phyloP scores from a whole-genome alignment of 2,113 vertebrate genomes.

The Varanus salvator region DNA sequence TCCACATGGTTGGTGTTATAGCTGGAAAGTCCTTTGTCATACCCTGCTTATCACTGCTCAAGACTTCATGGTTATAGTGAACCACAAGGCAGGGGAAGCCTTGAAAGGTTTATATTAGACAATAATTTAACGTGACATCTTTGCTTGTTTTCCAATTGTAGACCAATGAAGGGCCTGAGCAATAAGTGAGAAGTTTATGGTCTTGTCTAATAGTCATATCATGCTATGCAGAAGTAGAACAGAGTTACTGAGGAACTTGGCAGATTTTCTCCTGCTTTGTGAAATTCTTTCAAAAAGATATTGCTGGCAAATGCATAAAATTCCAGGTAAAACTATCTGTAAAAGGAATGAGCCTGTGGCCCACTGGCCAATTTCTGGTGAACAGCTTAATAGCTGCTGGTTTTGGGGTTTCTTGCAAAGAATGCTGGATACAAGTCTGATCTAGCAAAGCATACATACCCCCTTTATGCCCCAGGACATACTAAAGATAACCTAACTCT shows the following conservation, averaged over 20 bases:
- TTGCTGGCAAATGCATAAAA: background rate
- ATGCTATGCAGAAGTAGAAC: background rate
- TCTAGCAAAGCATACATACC: background rate
- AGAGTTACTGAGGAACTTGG: background rate
- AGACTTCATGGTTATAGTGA: too few relatives aligned
- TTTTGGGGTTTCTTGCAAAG: background rate
- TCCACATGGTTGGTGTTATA: background rate
- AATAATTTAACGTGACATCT: background rate
- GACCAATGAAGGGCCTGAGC: background rate
- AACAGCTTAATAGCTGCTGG: background rate
- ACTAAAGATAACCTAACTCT: background rate
- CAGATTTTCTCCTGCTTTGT: background rate
- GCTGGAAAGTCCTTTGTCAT: background rate
- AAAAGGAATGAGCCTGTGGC: background rate
- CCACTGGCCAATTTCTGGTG: background rate
- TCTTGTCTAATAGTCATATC: background rate
- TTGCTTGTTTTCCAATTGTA: background rate
- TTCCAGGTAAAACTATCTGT: background rate
- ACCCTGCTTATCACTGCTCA: background rate
- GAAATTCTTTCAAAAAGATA: background rate
- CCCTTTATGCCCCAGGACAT: background rate
- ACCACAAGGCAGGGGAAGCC: background rate
- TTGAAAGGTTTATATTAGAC: background rate
- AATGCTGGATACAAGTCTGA: background rate
- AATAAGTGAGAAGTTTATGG: background rate